phyloP scores from a whole-genome alignment of 2,113 vertebrate genomes.

The Dromiciops gliroides region DNA sequence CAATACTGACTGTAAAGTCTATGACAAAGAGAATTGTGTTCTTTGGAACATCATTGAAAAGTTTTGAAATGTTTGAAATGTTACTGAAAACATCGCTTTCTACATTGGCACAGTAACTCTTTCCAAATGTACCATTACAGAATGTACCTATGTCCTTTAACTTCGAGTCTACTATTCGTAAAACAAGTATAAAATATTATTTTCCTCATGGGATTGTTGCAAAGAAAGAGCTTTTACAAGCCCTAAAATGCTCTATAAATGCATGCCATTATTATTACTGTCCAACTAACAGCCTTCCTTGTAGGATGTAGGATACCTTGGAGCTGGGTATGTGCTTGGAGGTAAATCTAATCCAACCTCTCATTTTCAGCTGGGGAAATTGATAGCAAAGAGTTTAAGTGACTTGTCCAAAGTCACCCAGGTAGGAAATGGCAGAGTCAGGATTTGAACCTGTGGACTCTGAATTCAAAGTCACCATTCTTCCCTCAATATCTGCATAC shows the following conservation, averaged over 20 bases:
- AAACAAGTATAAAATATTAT: not conserved
- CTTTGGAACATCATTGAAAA: not conserved
- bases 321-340: not conserved
- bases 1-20: not conserved
- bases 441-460: not conserved
- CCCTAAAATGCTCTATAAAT: not conserved
- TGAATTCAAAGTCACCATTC: not conserved
- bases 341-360: not conserved
- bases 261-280: not conserved
- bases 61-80: not conserved
- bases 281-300: not conserved
- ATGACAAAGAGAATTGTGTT: not conserved
- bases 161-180: not conserved
- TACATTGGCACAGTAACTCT: not conserved
- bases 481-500: not conserved
- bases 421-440: not conserved
- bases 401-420: not conserved
- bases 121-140: not conserved
- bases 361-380: not conserved
- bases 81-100: not conserved
- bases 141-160: not conserved
- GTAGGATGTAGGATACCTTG: not conserved
- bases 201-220: not conserved
- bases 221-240: not conserved
- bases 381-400: not conserved